A percentile compares a stretch with the other conserved stretches of the same genome.
Evolutionary conservation across 37 sponge, comb jelly and placozoan genomes (phyloP).

Genomic region (Beroe forskalii): DNA sequence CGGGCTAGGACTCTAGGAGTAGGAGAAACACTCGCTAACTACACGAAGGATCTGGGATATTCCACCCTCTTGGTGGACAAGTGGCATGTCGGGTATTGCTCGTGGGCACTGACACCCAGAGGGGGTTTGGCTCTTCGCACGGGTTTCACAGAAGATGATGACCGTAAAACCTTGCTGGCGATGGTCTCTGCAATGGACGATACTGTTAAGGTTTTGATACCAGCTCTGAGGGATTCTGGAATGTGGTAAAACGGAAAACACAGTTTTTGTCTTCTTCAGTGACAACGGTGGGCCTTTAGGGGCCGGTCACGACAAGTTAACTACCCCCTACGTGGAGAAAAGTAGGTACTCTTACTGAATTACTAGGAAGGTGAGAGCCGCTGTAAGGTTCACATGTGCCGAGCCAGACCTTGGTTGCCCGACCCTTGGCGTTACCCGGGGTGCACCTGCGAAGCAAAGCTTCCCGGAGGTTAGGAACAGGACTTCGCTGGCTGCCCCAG

Average conservation of each 20-base stretch:
- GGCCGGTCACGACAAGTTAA: too few species aligned
- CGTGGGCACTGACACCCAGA: conserved; percentile 60
- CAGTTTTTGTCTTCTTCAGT: conserved; percentile 37
- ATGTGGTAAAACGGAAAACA: conserved; percentile 59
- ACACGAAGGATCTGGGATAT: conserved; percentile 32
- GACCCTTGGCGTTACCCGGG: too few species aligned
- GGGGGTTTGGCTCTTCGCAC: too few species aligned
- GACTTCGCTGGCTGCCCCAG: too few species aligned
- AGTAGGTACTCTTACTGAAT: too few species aligned
- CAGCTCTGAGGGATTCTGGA: background rate
- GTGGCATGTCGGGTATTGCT: conserved; percentile 47
- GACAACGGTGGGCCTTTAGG: conserved; percentile 60
- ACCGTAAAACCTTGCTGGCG: conserved; percentile 8
- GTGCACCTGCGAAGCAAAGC: too few species aligned
- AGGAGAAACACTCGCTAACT: conserved; percentile 14
- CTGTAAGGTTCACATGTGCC: too few species aligned
- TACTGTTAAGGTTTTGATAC: conserved; percentile 13
- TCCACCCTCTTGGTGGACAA: background rate
- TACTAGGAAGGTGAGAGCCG: too few species aligned
- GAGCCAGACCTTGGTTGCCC: too few species aligned
- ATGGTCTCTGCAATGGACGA: conserved; percentile 58
- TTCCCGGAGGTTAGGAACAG: too few species aligned
- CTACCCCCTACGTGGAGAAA: too few species aligned
- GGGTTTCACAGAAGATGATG: background rate
- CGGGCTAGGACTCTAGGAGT: conserved; percentile 9